Evolutionary conservation across 2,888 invertebrate species (phyloP).

Genomic region (Andrena minutula): DNA sequence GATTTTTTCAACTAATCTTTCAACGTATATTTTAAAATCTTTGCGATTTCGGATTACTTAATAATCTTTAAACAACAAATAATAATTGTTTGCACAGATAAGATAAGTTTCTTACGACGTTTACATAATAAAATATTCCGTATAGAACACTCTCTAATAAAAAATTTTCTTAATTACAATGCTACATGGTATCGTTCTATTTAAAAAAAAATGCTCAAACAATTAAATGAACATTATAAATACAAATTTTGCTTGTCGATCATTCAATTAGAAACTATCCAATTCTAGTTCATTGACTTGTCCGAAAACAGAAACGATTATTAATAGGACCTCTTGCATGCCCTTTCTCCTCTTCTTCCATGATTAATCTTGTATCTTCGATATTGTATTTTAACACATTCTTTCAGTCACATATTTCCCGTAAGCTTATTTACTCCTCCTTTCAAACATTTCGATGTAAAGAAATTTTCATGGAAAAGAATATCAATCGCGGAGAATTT

Average conservation of each 20-base stretch:
- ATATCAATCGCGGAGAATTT: neutral
- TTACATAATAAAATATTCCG: neutral
- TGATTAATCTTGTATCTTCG: conserved; percentile 60
- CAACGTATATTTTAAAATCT: neutral
- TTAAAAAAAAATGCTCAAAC: neutral
- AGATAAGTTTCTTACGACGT: neutral
- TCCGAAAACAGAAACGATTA: conserved; percentile 2
- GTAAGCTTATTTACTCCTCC: neutral
- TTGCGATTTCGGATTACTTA: neutral
- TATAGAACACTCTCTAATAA: neutral
- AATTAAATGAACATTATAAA: neutral
- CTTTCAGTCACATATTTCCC: neutral
- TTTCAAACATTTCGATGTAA: neutral
- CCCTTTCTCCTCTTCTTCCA: conserved; percentile 77
- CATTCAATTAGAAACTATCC: neutral
- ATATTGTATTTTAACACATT: neutral
- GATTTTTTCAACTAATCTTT: conserved; percentile 56
- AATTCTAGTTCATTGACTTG: conserved; percentile 11
- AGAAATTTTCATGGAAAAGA: neutral
- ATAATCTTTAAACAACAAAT: neutral
- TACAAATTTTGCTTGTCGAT: conserved; percentile 2
- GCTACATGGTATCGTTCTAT: neutral
- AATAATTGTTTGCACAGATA: neutral
- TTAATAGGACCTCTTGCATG: conserved; percentile 70
- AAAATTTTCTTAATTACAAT: conserved; percentile 1